Percentiles rank a stretch among this genome's conserved stretches.
Conservation (phyloP, 2,113 vertebrate genomes). For the Gobio gobio region DNA sequence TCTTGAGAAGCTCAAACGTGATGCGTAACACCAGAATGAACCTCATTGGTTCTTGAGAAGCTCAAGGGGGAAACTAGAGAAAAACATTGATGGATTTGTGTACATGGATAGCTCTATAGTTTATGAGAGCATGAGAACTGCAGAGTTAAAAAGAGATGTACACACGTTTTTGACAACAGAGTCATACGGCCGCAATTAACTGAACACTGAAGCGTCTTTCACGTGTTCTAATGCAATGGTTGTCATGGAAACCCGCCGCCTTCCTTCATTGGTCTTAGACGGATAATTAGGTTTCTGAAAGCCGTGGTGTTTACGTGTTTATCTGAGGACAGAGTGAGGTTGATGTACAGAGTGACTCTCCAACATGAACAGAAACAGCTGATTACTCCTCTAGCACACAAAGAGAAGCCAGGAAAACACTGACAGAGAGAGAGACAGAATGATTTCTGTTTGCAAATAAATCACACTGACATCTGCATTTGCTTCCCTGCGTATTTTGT, state of each 20-base stretch:
- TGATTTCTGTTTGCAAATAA: too few relatives aligned
- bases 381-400: not conserved
- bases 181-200: too few relatives aligned
- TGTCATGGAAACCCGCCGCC: not conserved
- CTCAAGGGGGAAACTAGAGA: too few relatives aligned
- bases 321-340: not conserved
- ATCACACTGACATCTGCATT: too few relatives aligned
- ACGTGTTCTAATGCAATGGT: not conserved
- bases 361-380: not conserved
- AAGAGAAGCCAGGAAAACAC: too few relatives aligned
- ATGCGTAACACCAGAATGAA: too few relatives aligned
- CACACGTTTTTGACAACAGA: not conserved
- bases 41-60: too few relatives aligned
- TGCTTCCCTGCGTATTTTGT: not conserved
- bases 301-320: not conserved
- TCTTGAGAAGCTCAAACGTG: too few relatives aligned
- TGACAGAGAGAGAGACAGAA: not conserved
- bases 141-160: not conserved
- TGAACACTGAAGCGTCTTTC: not conserved
- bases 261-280: not conserved
- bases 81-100: too few relatives aligned
- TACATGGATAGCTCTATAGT: too few relatives aligned
- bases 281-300: not conserved
- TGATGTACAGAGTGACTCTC: not conserved
- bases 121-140: not conserved